Evolutionary conservation across 2,113 vertebrate species (phyloP).

Genomic region (Pristiophorus japonicus): DNA sequence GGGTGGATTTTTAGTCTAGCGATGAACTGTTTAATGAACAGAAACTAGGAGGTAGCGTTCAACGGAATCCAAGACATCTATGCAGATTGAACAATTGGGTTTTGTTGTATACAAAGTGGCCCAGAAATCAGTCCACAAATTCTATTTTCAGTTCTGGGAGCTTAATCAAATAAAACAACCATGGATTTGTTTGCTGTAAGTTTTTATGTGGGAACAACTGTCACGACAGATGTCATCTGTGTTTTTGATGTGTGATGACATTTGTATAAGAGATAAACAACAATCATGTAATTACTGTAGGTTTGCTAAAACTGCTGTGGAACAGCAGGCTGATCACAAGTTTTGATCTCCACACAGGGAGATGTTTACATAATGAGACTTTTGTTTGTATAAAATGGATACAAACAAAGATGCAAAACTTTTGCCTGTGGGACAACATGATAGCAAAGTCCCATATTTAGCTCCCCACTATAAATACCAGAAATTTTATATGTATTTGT

Average conservation of each 20-base stretch:
- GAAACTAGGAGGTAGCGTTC: too few relatives aligned
- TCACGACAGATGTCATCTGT: not conserved
- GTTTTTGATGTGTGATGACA: not conserved
- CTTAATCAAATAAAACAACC: not conserved
- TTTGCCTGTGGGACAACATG: too few relatives aligned
- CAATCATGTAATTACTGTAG: too few relatives aligned
- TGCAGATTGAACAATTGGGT: too few relatives aligned
- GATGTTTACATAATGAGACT: not conserved
- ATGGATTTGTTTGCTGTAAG: not conserved
- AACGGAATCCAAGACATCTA: too few relatives aligned
- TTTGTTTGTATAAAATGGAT: not conserved
- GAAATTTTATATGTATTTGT: not conserved
- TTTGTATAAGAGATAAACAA: too few relatives aligned
- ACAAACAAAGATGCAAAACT: not conserved
- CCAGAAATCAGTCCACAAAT: not conserved
- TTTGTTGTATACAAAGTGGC: not conserved
- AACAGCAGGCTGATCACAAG: too few relatives aligned
- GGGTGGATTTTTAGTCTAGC: too few relatives aligned
- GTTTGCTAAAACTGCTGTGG: too few relatives aligned
- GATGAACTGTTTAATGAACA: too few relatives aligned
- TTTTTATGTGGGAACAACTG: not conserved
- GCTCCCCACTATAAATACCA: not conserved
- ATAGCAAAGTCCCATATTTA: too few relatives aligned
- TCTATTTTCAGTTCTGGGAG: not conserved
- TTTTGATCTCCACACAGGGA: not conserved